phyloP scores from a whole-genome alignment of 2,113 vertebrate genomes.

The Spea bombifrons region DNA sequence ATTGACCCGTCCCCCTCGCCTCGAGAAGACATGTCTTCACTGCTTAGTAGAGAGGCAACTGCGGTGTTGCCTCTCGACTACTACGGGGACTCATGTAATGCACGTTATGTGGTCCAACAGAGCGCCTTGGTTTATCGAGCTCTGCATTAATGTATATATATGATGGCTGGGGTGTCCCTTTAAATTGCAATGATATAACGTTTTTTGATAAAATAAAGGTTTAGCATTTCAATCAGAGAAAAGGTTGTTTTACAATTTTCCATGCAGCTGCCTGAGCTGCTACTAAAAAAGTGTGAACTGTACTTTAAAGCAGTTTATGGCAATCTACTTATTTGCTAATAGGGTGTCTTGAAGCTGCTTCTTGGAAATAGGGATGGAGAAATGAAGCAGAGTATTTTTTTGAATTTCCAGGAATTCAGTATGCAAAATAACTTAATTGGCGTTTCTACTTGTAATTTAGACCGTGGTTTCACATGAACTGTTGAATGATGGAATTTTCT shows the following conservation, averaged over 20 bases:
- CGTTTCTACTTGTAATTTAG: neutral
- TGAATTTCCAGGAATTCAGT: conserved; percentile 6
- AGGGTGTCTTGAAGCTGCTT: neutral
- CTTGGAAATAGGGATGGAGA: neutral
- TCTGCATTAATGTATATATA: too few species aligned
- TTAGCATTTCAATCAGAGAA: neutral
- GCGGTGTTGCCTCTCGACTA: too few species aligned
- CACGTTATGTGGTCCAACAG: too few species aligned
- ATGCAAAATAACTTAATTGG: conserved; percentile 11
- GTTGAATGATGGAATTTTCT: too few species aligned
- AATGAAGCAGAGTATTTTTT: neutral
- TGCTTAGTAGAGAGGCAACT: too few species aligned
- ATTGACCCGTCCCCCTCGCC: too few species aligned
- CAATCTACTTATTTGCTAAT: conserved; percentile 7
- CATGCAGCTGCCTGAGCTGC: neutral
- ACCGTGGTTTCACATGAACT: too few species aligned
- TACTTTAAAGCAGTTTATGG: conserved; percentile 6
- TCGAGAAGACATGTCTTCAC: too few species aligned
- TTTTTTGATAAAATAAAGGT: neutral
- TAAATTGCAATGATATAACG: too few species aligned
- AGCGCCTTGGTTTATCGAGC: too few species aligned
- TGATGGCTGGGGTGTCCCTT: too few species aligned
- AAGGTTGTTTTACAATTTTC: neutral
- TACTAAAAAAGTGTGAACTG: neutral
- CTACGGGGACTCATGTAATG: too few species aligned